A percentile compares a stretch with the other conserved stretches of the same genome.
Conservation (phyloP, 2,797 vertebrate genomes). For the Centroberyx gerrardi region DNA sequence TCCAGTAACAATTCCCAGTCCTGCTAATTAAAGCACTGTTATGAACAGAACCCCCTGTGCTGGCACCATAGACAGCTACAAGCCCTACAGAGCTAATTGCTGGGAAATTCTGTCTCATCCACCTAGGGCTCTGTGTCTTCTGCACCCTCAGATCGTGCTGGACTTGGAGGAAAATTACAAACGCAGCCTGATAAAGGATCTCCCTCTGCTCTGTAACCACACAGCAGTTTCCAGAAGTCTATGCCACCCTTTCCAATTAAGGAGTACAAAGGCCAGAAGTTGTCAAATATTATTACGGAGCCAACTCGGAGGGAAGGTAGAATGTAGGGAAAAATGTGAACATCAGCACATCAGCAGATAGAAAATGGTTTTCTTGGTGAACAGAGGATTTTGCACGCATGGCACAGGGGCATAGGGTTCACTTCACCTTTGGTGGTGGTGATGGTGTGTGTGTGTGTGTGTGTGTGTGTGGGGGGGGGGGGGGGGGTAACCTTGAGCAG, state of each 20-base stretch:
- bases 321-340: background rate
- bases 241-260: slow-evolving; percentile 65
- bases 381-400: background rate
- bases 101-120: slow-evolving; percentile 58
- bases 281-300: slow-evolving; percentile 54
- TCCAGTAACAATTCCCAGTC: slow-evolving; percentile 74
- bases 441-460: too few species aligned
- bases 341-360: slow-evolving; percentile 11
- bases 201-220: slow-evolving; percentile 43
- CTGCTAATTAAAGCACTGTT: slow-evolving; percentile 77
- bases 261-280: slow-evolving; percentile 58
- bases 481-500: too few species aligned
- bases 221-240: slow-evolving; percentile 50
- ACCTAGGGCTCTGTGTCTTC: slow-evolving; percentile 49
- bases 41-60: slow-evolving; percentile 59
- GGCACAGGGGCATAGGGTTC: background rate
- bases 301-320: slow-evolving; percentile 10
- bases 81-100: slow-evolving; percentile 76
- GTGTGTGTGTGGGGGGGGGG: too few species aligned
- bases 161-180: slow-evolving; percentile 65
- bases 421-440: background rate
- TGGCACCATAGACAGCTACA: slow-evolving; percentile 65
- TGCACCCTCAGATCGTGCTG: slow-evolving; percentile 32
- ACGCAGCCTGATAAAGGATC: slow-evolving; percentile 51
- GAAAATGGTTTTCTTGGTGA: slow-evolving; percentile 8